These are phyloP conservation scores for Thymelicus lineola DNA, from an alignment of 2,888 invertebrate genomes.

Conservation along the genomic window DNA sequence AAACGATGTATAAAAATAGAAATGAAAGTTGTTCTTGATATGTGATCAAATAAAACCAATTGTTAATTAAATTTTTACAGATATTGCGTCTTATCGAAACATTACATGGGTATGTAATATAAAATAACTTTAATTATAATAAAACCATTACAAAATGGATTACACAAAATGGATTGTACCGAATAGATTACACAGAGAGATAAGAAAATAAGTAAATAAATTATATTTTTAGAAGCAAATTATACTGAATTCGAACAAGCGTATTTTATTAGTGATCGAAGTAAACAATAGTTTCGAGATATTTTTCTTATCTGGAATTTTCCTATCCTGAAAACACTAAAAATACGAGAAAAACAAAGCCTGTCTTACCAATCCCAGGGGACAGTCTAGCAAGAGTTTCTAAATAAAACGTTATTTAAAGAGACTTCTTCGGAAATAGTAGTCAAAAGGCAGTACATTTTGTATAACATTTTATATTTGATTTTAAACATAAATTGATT, in stretches of 20 bases:
- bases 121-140: too few relatives aligned
- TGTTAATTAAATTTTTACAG: too few relatives aligned
- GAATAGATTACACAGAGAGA: too few relatives aligned
- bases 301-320: conserved; percentile 11
- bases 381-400: conserved; percentile 1
- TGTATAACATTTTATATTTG: background rate
- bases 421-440: background rate
- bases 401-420: conserved; percentile 5
- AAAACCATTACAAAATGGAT: too few relatives aligned
- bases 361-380: conserved; percentile 1
- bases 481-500: background rate
- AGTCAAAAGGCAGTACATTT: background rate
- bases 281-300: background rate
- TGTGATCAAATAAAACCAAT: too few relatives aligned
- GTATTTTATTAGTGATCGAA: conserved; percentile 1
- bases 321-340: conserved; percentile 5
- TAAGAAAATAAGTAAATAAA: too few relatives aligned
- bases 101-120: too few relatives aligned
- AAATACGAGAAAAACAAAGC: conserved; percentile 7
- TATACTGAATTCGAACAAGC: background rate
- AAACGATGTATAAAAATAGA: too few relatives aligned
- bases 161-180: too few relatives aligned
- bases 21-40: too few relatives aligned
- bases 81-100: too few relatives aligned
- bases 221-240: too few relatives aligned